Conservation (phyloP, 2,888 invertebrate species). For the Aleiodes testaceus region DNA sequence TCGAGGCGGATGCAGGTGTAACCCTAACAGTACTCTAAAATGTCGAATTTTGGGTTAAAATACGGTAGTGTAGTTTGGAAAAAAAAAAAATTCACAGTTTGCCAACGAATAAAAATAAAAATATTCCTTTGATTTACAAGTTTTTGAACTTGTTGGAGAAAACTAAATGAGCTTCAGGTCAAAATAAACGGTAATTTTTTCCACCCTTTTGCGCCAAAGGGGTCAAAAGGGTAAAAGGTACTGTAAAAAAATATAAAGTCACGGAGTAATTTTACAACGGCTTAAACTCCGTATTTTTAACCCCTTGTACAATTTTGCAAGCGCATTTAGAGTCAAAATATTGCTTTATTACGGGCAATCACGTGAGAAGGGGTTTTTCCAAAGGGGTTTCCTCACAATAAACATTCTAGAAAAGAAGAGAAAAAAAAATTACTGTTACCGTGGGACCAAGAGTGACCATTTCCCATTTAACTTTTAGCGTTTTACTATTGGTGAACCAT, state of each 20-base stretch:
- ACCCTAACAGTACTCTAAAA: slow-evolving; percentile 47
- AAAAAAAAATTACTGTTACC: slow-evolving; percentile 41
- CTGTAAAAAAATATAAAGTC: slow-evolving; percentile 63
- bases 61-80: slow-evolving; percentile 61
- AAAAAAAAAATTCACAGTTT: slow-evolving; percentile 15
- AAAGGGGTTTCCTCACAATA: slow-evolving; percentile 53
- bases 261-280: slow-evolving; percentile 59
- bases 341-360: slow-evolving; percentile 67
- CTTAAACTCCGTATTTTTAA: slow-evolving; percentile 58
- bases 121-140: slow-evolving; percentile 1
- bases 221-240: slow-evolving; percentile 55
- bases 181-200: slow-evolving; percentile 24
- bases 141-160: neutral
- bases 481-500: slow-evolving; percentile 57
- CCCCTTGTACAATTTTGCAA: slow-evolving; percentile 50
- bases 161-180: neutral
- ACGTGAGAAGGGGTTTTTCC: slow-evolving; percentile 53
- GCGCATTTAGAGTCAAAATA: slow-evolving; percentile 63
- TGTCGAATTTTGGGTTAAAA: slow-evolving; percentile 62
- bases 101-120: slow-evolving; percentile 27
- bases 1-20: neutral
- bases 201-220: slow-evolving; percentile 10
- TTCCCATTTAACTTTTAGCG: slow-evolving; percentile 56
- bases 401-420: slow-evolving; percentile 20
- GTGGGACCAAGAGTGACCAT: slow-evolving; percentile 34